phyloP scores from a whole-genome alignment of 2,888 invertebrate species.

The Cremastinae sp. region DNA sequence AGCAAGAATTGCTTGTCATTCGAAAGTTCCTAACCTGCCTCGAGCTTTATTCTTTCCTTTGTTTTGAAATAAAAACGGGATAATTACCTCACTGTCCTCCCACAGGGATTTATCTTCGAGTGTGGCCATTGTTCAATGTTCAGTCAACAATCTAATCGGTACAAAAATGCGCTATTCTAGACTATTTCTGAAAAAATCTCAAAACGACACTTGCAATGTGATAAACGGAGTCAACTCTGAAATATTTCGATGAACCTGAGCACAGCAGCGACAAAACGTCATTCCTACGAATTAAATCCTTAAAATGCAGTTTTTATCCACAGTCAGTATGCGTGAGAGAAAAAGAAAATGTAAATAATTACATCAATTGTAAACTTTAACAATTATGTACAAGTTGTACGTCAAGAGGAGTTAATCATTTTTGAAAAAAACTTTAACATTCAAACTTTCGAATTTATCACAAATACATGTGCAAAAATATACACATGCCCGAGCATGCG shows the following conservation, averaged over 20 bases:
- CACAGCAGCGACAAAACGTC: slow-evolving; percentile 6
- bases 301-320: not conserved
- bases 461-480: too few relatives aligned
- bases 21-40: slow-evolving; percentile 60
- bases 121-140: slow-evolving; percentile 70
- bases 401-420: too few relatives aligned
- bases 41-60: not conserved
- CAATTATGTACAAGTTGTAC: too few relatives aligned
- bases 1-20: slow-evolving; percentile 63
- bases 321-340: slow-evolving; percentile 24
- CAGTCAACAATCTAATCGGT: slow-evolving; percentile 17
- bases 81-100: slow-evolving; percentile 79
- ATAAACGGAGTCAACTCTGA: slow-evolving; percentile 10
- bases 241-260: not conserved
- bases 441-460: too few relatives aligned
- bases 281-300: not conserved
- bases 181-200: slow-evolving; percentile 12
- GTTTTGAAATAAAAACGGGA: slow-evolving; percentile 10
- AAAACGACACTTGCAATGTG: slow-evolving; percentile 20
- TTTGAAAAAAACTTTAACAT: too few relatives aligned
- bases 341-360: too few relatives aligned
- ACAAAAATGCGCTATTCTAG: not conserved
- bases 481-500: too few relatives aligned
- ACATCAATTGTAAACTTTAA: too few relatives aligned
- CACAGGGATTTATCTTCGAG: slow-evolving; percentile 80